Evolutionary conservation across 1,140 invertebrate genomes (phyloP).

Genomic region (Whitmania pigra): DNA sequence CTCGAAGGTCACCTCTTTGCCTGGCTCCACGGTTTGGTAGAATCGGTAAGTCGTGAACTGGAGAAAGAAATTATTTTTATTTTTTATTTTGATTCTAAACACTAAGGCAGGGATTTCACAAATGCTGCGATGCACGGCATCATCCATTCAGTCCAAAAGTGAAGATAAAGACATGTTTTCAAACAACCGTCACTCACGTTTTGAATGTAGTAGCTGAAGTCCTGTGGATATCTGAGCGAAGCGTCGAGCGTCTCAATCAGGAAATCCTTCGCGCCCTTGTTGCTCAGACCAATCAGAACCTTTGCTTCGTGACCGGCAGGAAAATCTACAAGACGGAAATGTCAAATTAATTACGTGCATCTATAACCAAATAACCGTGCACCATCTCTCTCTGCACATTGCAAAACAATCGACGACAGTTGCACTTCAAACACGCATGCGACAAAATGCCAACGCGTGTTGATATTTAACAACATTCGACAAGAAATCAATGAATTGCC

Average conservation of each 20-base stretch:
- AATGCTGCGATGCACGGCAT: not conserved
- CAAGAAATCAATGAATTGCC: conserved; percentile 34
- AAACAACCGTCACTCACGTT: conserved; percentile 50
- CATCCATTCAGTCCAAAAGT: not conserved
- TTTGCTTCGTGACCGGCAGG: conserved; percentile 82
- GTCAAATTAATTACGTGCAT: conserved; percentile 3
- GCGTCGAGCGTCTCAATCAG: conserved; percentile 83
- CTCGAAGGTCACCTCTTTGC: conserved; percentile 80
- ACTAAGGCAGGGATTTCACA: not conserved
- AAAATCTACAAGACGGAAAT: conserved; percentile 55
- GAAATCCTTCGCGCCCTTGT: conserved; percentile 79
- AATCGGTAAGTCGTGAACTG: conserved; percentile 78
- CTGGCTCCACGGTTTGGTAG: conserved; percentile 72
- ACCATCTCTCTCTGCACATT: not conserved
- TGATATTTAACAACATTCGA: not conserved
- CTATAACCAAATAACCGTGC: not conserved
- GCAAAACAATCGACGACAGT: not conserved
- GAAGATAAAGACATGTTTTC: too few species aligned
- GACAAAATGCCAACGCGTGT: too few species aligned
- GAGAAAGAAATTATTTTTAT: conserved; percentile 24
- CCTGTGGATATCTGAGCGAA: conserved; percentile 94
- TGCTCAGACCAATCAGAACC: conserved; percentile 87
- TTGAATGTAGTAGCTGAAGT: conserved; percentile 94
- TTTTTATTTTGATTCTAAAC: not conserved
- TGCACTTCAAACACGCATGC: not conserved